These are phyloP conservation scores for Crocuta crocuta DNA, from an alignment of 2,113 vertebrate genomes.

Conservation along the genomic window DNA sequence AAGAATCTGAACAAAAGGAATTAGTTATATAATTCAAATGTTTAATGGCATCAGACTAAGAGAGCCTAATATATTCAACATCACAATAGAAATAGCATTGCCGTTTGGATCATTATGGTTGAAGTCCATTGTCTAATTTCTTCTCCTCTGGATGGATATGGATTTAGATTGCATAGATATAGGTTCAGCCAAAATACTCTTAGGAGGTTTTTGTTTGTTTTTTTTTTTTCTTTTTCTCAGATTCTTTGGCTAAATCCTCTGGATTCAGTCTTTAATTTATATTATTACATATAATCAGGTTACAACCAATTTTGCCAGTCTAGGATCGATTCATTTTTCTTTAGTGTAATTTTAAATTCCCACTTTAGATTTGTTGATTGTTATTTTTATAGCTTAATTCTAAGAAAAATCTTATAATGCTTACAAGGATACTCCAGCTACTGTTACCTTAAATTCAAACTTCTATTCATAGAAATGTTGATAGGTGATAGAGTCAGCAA, in stretches of 20 bases:
- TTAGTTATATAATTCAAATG: slow-evolving; percentile 36
- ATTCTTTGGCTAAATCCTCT: not conserved
- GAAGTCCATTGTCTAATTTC: slow-evolving; percentile 18
- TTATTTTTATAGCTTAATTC: slow-evolving; percentile 53
- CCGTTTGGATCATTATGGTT: not conserved
- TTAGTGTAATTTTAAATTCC: slow-evolving; percentile 32
- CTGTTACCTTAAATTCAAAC: not conserved
- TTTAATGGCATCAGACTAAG: not conserved
- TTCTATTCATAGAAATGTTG: slow-evolving; percentile 37
- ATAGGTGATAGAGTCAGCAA: not conserved
- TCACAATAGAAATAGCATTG: slow-evolving; percentile 1
- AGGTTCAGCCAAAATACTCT: not conserved
- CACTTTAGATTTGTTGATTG: slow-evolving; percentile 45
- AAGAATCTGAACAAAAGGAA: slow-evolving; percentile 9
- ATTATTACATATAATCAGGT: slow-evolving; percentile 44
- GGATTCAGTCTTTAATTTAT: slow-evolving; percentile 26
- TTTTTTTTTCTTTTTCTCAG: not conserved
- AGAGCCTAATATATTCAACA: not conserved
- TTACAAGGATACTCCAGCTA: not conserved
- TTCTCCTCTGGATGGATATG: not conserved
- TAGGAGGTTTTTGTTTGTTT: not conserved
- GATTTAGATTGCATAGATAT: slow-evolving; percentile 12
- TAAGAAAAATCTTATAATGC: not conserved
- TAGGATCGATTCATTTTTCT: slow-evolving; percentile 51
- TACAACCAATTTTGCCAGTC: slow-evolving; percentile 21